Evolutionary conservation across 2,113 vertebrate species (phyloP).

Genomic region (Cephalopholis sonnerati): DNA sequence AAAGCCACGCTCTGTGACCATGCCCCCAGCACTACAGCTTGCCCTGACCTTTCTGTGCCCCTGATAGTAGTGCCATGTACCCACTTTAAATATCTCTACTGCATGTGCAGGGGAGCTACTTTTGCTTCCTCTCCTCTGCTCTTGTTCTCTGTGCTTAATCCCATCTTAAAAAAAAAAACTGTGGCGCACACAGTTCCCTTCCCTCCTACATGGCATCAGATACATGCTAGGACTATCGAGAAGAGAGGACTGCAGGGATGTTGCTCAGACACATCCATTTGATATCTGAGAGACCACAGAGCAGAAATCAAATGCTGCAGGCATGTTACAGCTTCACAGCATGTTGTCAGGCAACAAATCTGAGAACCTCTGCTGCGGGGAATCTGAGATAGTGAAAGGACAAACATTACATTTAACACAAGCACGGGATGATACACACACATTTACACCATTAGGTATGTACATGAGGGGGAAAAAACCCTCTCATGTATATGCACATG

Average conservation of each 20-base stretch:
- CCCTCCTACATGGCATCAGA: slow-evolving; percentile 37
- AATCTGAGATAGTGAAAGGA: slow-evolving; percentile 38
- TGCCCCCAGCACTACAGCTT: slow-evolving; percentile 38
- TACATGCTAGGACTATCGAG: slow-evolving; percentile 47
- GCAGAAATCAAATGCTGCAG: slow-evolving; percentile 57
- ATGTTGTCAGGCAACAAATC: slow-evolving; percentile 50
- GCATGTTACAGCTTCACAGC: slow-evolving; percentile 55
- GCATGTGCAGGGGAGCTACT: slow-evolving; percentile 13
- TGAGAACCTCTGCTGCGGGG: slow-evolving; percentile 34
- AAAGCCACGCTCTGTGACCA: slow-evolving; percentile 23
- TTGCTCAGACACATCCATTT: slow-evolving; percentile 52
- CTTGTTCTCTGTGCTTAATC: slow-evolving; percentile 50
- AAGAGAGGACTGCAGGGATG: slow-evolving; percentile 41
- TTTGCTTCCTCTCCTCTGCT: slow-evolving; percentile 13
- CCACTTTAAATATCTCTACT: slow-evolving; percentile 52
- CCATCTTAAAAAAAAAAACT: slow-evolving; percentile 35
- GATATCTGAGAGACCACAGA: slow-evolving; percentile 59
- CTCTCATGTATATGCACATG: neutral
- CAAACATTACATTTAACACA: slow-evolving; percentile 42
- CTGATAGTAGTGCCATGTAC: slow-evolving; percentile 16
- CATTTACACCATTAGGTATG: slow-evolving; percentile 45
- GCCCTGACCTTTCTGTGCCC: slow-evolving; percentile 62
- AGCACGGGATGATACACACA: slow-evolving; percentile 24
- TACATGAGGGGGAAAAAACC: neutral
- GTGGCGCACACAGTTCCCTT: slow-evolving; percentile 17